Evolutionary conservation across 2,797 vertebrate genomes (phyloP).

Genomic region (Crenichthys baileyi): DNA sequence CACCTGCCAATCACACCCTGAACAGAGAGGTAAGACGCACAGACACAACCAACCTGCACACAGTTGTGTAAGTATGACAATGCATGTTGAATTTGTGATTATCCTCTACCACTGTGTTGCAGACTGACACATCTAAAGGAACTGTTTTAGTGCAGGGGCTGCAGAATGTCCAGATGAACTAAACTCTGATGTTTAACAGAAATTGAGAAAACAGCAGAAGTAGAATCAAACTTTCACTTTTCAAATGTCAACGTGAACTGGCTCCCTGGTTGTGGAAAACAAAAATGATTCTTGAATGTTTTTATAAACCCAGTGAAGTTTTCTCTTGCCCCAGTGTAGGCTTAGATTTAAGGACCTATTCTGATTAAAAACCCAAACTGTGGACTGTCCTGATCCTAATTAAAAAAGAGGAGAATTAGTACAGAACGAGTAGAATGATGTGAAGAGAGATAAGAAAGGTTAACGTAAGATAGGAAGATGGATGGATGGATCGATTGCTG

Average conservation of each 20-base stretch:
- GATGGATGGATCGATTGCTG: background rate
- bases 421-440: background rate
- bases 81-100: no score
- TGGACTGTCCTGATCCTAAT: background rate
- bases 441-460: background rate
- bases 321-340: background rate
- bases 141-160: no score
- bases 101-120: no score
- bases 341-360: background rate
- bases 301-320: background rate
- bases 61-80: no score
- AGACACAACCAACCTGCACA: no score
- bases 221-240: background rate
- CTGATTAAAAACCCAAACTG: background rate
- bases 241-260: background rate
- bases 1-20: no score
- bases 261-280: background rate
- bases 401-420: background rate
- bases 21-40: no score
- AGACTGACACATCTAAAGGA: no score
- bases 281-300: background rate
- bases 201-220: no score
- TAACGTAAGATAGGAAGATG: background rate
- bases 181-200: no score
- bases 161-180: no score